Evolutionary conservation across 2,113 vertebrate species (phyloP), one percentile per base, ranked within the genome.

Genomic region (Anhinga anhinga): DNA sequence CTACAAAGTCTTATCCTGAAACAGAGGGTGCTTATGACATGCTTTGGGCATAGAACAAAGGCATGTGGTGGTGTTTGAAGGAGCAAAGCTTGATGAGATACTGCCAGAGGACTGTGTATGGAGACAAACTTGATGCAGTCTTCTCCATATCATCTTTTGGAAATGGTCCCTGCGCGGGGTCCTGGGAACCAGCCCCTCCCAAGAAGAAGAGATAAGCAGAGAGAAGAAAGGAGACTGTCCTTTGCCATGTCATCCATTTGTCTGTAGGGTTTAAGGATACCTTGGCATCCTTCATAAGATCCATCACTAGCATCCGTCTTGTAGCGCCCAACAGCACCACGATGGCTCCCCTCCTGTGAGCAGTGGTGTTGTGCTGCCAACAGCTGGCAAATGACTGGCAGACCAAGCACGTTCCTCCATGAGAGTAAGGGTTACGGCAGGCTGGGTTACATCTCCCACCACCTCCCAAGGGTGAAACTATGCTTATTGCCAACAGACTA

Each of bases 311-410:
- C 62, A 83, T 26, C 32, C 0, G 0, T 10, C 36, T 38, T 40
- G 42, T 7, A 77, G 56, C 0, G 0, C 58, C 62, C n/a, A 70
- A 32, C 2, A 21, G 44, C 76, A 47, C 29, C 47, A 29, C 0
- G 2, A 49, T 1, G 9, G 27, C 38, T 92, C 14, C 29, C 11
- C 16, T n/a, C 19, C 45, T 2, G 2, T 13, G 22, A 79, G 56
- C 50, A 49, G 13, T 5, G 23, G 13, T 45, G 47, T 62, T 76
- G 42, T 63, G 61, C 84, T 91, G 47, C 45, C 58, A 79, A 49
- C 20, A 72, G 44, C 53, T 86, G 76, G 67, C 62, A 80, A 67
- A 86, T 0, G 0, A 53, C 56, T 47, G 53, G n/a, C 44, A 88
- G 52, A 69, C 18, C 22, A 56, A 62, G 52, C 47, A 44, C 36